Evolutionary conservation across 2,113 vertebrate genomes (phyloP).

Genomic region (Anser cygnoides): DNA sequence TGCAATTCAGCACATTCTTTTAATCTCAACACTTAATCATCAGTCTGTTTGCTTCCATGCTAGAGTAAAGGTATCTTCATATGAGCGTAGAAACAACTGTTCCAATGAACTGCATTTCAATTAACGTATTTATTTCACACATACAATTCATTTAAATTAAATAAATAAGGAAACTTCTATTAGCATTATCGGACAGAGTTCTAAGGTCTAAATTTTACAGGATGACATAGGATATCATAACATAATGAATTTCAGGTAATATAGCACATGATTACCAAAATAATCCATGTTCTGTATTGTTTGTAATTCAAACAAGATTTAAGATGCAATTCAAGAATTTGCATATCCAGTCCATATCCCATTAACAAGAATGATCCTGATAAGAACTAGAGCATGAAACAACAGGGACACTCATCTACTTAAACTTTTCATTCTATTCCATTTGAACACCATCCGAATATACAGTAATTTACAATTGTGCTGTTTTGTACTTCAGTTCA

Average conservation of each 20-base stretch:
- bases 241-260: neutral
- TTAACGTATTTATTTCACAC: neutral
- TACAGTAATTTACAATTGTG: neutral
- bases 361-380: neutral
- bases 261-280: neutral
- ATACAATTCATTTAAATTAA: neutral
- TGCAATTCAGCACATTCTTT: neutral
- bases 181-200: neutral
- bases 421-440: neutral
- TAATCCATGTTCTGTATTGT: neutral
- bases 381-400: neutral
- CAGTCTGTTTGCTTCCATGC: neutral
- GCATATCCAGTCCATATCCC: neutral
- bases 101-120: neutral
- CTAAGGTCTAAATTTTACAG: neutral
- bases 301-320: neutral
- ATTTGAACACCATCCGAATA: neutral
- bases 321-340: neutral
- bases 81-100: neutral
- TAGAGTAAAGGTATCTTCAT: neutral
- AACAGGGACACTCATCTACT: neutral
- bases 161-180: neutral
- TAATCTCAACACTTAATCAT: neutral
- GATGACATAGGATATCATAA: neutral
- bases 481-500: neutral